Evolutionary conservation across 2,797 vertebrate genomes (phyloP).

Genomic region (Pelochelys cantorii): DNA sequence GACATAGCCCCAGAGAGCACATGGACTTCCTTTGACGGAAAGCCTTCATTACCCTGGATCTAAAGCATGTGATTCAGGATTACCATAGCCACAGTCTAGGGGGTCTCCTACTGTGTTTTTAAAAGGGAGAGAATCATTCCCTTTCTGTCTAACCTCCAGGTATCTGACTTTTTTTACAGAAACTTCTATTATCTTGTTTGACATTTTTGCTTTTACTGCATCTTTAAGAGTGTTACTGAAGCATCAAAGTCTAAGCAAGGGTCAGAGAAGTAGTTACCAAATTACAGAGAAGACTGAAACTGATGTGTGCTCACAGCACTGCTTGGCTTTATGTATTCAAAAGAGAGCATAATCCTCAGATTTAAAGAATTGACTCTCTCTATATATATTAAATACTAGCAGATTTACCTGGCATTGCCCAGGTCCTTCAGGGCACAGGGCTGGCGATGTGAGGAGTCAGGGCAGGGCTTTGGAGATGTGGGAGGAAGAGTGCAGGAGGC

Average conservation of each 20-base stretch:
- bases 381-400: not conserved
- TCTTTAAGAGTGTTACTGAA: not conserved
- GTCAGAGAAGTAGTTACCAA: not conserved
- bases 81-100: not conserved
- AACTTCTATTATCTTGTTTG: not conserved
- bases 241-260: not conserved
- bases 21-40: not conserved
- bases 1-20: not conserved
- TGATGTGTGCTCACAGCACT: rapidly evolving
- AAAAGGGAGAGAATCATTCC: not conserved
- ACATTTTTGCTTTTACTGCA: conserved; percentile 7
- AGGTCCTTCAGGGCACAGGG: too few species aligned
- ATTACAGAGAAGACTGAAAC: not conserved
- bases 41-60: not conserved
- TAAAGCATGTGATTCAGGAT: not conserved
- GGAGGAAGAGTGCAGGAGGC: too few species aligned
- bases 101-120: not conserved
- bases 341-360: not conserved
- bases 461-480: too few species aligned
- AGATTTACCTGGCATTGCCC: too few species aligned
- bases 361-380: conserved; percentile 4
- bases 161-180: not conserved
- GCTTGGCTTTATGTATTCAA: not conserved
- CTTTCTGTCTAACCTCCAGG: not conserved
- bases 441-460: too few species aligned